A percentile compares a stretch with the other conserved stretches of the same genome.
These are phyloP conservation scores for Epirrita christyi DNA, from an alignment of 2,888 invertebrate species.

Conservation along the genomic window DNA sequence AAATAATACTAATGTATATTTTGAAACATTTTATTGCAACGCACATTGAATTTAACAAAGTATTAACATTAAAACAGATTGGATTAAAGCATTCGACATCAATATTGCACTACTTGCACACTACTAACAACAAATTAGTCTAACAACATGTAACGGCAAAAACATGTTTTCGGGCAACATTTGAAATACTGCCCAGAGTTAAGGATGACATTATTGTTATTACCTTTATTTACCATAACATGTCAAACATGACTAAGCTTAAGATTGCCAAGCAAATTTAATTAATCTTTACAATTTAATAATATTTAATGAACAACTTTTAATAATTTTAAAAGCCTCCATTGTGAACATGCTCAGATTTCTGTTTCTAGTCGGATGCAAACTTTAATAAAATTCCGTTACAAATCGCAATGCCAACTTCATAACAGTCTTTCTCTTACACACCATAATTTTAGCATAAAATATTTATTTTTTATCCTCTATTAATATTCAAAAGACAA, in stretches of 20 bases:
- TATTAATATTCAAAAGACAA: slow-evolving; percentile 16
- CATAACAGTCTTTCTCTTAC: slow-evolving; percentile 37
- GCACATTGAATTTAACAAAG: slow-evolving; percentile 57
- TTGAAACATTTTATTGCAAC: slow-evolving; percentile 59
- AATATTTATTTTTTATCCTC: slow-evolving; percentile 4
- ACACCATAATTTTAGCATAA: background rate
- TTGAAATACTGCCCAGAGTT: slow-evolving; percentile 6
- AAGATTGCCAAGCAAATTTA: background rate
- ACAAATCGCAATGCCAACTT: slow-evolving; percentile 28
- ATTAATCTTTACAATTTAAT: background rate
- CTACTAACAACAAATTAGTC: background rate
- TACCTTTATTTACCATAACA: background rate
- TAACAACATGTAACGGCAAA: slow-evolving; percentile 5
- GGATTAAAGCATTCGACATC: slow-evolving; percentile 53
- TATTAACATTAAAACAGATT: slow-evolving; percentile 63
- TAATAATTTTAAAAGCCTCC: background rate
- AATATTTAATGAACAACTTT: background rate
- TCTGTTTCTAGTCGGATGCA: background rate
- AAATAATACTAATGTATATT: background rate
- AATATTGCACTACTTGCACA: slow-evolving; percentile 28
- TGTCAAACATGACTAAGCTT: background rate
- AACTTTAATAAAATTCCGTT: background rate
- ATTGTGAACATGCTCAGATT: background rate
- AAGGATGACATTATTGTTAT: too few species aligned
- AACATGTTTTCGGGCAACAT: slow-evolving; percentile 9